Evolutionary conservation across 2,888 invertebrate genomes (phyloP).

Genomic region (Acronicta alni): DNA sequence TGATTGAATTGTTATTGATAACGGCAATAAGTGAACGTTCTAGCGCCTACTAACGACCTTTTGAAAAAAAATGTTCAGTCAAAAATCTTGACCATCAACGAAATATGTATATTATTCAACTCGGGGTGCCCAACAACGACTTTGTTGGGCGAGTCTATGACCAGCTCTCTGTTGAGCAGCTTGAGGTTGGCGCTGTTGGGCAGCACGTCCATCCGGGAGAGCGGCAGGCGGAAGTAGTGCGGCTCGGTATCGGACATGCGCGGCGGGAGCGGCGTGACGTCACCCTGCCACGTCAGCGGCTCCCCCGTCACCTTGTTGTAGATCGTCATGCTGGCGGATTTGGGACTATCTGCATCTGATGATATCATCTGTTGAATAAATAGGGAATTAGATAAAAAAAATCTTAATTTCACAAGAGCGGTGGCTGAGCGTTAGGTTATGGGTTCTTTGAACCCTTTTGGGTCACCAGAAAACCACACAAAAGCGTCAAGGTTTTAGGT

Average conservation of each 20-base stretch:
- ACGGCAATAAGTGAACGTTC: no score
- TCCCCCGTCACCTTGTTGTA: conserved; percentile 78
- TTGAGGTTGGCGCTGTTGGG: conserved; percentile 75
- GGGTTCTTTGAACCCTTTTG: no score
- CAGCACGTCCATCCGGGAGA: conserved; percentile 69
- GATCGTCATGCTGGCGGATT: conserved; percentile 69
- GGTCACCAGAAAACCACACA: no score
- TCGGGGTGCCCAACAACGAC: conserved; percentile 70
- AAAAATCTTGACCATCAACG: conserved; percentile 67
- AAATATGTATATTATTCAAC: conserved; percentile 70
- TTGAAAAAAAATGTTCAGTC: conserved; percentile 19
- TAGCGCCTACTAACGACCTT: no score
- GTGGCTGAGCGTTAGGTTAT: neutral
- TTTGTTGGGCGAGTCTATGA: conserved; percentile 63
- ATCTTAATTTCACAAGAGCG: no score
- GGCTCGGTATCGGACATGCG: conserved; percentile 60
- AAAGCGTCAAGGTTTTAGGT: no score
- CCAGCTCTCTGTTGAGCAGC: conserved; percentile 67
- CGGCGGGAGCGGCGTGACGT: conserved; percentile 62
- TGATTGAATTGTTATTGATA: no score
- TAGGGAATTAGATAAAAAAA: neutral
- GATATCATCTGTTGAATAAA: conserved; percentile 67
- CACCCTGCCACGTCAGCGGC: conserved; percentile 72
- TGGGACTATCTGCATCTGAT: conserved; percentile 51
- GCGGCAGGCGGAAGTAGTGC: conserved; percentile 63